Conservation (phyloP, 2,888 invertebrate genomes). For the Athalia rosae region DNA sequence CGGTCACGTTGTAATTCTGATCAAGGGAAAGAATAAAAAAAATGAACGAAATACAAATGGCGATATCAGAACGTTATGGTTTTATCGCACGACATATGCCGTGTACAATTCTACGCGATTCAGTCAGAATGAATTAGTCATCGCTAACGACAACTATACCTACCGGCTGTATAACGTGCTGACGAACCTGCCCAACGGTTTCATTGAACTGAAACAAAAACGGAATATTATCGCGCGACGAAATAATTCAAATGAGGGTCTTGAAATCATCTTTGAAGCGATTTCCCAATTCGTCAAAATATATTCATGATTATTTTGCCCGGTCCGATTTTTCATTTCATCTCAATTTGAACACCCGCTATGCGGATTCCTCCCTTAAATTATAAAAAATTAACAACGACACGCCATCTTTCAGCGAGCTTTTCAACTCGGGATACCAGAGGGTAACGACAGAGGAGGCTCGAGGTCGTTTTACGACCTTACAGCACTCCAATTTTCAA, state of each 20-base stretch:
- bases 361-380: not conserved
- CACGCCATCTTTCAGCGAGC: slow-evolving; percentile 6
- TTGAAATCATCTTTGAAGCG: too few relatives aligned
- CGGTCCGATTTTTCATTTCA: too few relatives aligned
- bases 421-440: not conserved
- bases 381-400: not conserved
- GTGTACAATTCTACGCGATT: too few relatives aligned
- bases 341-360: not conserved
- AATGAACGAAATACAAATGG: not conserved
- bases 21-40: slow-evolving; percentile 14
- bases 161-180: slow-evolving; percentile 34
- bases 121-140: not conserved
- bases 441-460: not conserved
- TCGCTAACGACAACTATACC: not conserved
- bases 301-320: too few relatives aligned
- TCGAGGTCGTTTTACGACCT: not conserved
- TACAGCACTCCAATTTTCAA: not conserved
- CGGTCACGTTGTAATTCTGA: slow-evolving; percentile 34
- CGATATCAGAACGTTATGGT: not conserved
- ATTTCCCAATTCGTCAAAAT: too few relatives aligned
- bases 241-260: not conserved
- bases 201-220: slow-evolving; percentile 20
- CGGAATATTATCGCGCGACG: not conserved
- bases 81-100: too few relatives aligned
- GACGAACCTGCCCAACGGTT: slow-evolving; percentile 6